Conservation (phyloP, 2,113 vertebrate species). For the Pteropus alecto region DNA sequence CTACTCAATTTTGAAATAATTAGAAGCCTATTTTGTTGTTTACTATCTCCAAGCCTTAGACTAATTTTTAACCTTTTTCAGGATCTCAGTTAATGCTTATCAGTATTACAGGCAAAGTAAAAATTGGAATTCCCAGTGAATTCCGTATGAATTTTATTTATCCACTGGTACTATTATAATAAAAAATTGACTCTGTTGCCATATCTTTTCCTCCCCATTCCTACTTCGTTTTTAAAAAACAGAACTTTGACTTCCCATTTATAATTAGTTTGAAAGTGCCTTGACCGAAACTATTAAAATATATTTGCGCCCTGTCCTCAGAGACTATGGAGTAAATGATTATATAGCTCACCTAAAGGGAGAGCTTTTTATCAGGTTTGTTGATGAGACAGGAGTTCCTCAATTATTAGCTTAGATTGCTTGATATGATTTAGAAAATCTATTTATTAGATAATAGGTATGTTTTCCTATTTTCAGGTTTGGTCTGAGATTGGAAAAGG, state of each 20-base stretch:
- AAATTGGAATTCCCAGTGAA: background rate
- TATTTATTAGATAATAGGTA: background rate
- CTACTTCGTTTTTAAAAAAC: background rate
- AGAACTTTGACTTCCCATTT: background rate
- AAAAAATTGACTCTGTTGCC: background rate
- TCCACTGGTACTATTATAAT: background rate
- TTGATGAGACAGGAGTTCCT: background rate
- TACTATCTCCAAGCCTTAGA: background rate
- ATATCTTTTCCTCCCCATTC: background rate
- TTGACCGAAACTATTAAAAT: conserved; percentile 44
- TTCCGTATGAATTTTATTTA: conserved; percentile 3
- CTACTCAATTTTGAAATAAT: background rate
- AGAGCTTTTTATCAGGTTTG: background rate
- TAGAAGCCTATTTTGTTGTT: background rate
- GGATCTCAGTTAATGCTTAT: background rate
- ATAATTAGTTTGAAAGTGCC: conserved; percentile 24
- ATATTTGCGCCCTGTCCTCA: background rate
- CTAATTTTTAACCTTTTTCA: background rate
- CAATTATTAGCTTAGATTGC: background rate
- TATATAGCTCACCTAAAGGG: background rate
- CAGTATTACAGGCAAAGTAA: background rate
- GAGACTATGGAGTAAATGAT: background rate
- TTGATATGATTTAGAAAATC: background rate
- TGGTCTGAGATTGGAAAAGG: conserved; percentile 98
- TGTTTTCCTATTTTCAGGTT: conserved; percentile 85